These are phyloP conservation scores for Frieseomelitta varia DNA, from an alignment of 1,140 invertebrate species.

Conservation along the genomic window DNA sequence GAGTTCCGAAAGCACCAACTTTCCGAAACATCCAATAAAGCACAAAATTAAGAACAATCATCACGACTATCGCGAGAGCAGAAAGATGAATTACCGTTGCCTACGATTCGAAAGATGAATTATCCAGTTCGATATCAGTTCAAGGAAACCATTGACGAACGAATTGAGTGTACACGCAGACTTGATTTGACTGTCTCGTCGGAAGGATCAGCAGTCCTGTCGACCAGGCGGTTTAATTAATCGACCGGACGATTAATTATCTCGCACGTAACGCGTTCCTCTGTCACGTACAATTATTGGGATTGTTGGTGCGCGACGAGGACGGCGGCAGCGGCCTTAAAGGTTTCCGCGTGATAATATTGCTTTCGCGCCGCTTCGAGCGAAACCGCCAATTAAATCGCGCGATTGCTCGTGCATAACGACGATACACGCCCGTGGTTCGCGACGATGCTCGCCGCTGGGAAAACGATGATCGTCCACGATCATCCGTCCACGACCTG, in stretches of 20 bases:
- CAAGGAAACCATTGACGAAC: too few species aligned
- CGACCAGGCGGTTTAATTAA: conserved; percentile 58
- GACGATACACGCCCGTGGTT: background rate
- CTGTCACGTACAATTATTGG: conserved; percentile 61
- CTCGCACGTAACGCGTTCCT: conserved; percentile 48
- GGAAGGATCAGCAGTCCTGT: conserved; percentile 12
- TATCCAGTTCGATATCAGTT: too few species aligned
- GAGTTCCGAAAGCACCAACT: too few species aligned
- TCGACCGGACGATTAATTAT: conserved; percentile 63
- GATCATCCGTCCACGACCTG: background rate
- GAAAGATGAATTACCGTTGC: too few species aligned
- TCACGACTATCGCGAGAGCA: too few species aligned
- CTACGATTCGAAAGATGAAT: too few species aligned
- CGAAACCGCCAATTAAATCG: conserved; percentile 44
- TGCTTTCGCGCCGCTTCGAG: conserved; percentile 30
- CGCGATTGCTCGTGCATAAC: conserved; percentile 23
- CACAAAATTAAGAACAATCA: too few species aligned
- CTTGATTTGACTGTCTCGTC: background rate
- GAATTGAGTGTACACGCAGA: background rate
- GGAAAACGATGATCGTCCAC: background rate
- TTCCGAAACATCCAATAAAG: too few species aligned
- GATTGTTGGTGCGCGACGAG: conserved; percentile 54
- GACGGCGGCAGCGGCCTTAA: conserved; percentile 36
- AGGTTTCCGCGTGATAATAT: conserved; percentile 42
- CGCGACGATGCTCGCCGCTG: conserved; percentile 9